Percentiles rank a stretch among this genome's conserved stretches.
Evolutionary conservation across 2,797 vertebrate species (phyloP).

Genomic region (Gymnothorax reevesii): DNA sequence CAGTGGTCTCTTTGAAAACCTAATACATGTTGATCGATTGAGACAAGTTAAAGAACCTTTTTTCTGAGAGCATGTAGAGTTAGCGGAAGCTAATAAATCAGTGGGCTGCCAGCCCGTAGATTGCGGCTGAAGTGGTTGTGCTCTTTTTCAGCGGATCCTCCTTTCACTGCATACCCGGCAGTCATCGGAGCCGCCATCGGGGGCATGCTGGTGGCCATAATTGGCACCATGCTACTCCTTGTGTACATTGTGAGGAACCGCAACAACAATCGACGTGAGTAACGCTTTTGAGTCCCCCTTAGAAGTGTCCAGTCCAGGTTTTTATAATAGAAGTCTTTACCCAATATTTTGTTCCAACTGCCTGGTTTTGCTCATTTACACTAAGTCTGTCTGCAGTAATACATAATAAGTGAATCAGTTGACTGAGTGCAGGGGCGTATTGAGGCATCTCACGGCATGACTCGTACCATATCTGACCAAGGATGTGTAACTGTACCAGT

Average conservation of each 20-base stretch:
- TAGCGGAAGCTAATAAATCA: not conserved
- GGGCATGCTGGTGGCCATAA: slow-evolving; percentile 81
- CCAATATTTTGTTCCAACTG: no score
- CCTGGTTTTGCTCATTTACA: no score
- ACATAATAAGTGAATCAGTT: no score
- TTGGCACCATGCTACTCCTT: slow-evolving; percentile 73
- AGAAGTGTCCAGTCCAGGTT: not conserved
- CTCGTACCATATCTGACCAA: no score
- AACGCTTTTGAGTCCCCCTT: not conserved
- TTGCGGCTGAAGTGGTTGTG: slow-evolving; percentile 54
- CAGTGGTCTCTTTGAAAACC: no score
- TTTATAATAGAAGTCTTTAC: no score
- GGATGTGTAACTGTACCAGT: no score
- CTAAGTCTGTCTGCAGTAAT: no score
- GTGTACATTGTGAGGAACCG: slow-evolving; percentile 78
- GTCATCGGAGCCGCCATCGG: slow-evolving; percentile 81
- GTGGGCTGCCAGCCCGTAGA: not conserved
- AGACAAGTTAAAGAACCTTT: no score
- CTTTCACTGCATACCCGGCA: slow-evolving; percentile 78
- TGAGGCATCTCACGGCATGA: no score
- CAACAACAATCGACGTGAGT: slow-evolving; percentile 82
- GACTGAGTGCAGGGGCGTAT: no score
- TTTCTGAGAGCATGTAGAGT: not conserved
- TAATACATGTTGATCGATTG: no score
- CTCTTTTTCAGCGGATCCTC: slow-evolving; percentile 81